A percentile compares a stretch with the other conserved stretches of the same genome.
Evolutionary conservation across 2,888 invertebrate species (phyloP).

Genomic region (Pharmacophagus antenor): DNA sequence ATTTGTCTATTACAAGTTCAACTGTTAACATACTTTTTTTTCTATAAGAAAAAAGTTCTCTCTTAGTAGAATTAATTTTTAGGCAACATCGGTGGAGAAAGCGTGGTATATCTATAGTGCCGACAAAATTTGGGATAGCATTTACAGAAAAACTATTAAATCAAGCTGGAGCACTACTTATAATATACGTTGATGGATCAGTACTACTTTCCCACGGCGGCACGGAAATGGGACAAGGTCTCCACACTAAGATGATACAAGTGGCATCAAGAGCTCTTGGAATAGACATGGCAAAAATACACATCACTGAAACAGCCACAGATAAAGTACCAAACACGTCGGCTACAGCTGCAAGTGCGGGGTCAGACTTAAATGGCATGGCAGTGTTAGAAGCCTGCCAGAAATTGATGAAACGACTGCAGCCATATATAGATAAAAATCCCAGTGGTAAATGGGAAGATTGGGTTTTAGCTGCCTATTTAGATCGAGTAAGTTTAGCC

Average conservation of each 20-base stretch:
- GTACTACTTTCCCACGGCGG: constrained; percentile 94
- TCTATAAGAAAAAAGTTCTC: not conserved
- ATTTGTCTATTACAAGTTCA: too few relatives aligned
- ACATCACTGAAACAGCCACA: constrained; percentile 90
- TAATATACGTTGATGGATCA: constrained; percentile 93
- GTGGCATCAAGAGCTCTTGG: constrained; percentile 88
- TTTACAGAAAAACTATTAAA: constrained; percentile 89
- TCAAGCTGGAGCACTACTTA: constrained; percentile 92
- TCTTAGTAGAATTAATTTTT: constrained; percentile 7
- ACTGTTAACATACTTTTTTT: not conserved
- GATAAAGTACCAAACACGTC: constrained; percentile 96
- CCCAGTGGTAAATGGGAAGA: constrained; percentile 92
- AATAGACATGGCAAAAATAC: constrained; percentile 86
- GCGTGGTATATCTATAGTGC: constrained; percentile 89
- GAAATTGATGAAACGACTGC: constrained; percentile 85
- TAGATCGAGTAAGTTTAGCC: constrained; percentile 88
- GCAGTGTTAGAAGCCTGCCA: constrained; percentile 92
- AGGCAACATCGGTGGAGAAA: constrained; percentile 92
- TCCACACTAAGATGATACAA: constrained; percentile 98
- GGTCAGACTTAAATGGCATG: constrained; percentile 95
- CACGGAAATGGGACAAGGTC: constrained; percentile 98
- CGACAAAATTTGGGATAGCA: constrained; percentile 92
- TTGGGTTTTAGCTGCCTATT: constrained; percentile 89
- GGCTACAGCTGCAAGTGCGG: constrained; percentile 92
- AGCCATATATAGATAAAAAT: constrained; percentile 86